These are phyloP conservation scores for Xestobium rufovillosum DNA, from an alignment of 2,888 invertebrate species.

Conservation along the genomic window DNA sequence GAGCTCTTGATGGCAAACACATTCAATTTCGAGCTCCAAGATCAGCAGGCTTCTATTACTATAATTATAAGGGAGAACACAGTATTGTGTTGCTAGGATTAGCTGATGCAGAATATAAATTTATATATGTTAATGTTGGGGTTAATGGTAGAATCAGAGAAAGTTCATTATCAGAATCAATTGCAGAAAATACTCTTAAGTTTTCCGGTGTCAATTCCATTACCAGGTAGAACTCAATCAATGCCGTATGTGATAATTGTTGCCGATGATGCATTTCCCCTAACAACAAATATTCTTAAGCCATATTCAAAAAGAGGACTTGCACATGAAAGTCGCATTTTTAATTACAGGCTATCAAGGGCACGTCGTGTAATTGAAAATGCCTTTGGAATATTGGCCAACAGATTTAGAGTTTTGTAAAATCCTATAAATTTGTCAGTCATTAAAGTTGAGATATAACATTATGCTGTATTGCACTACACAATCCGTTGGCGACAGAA, in stretches of 20 bases:
- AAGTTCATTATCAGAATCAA: conserved; percentile 7
- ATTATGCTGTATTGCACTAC: conserved; percentile 8
- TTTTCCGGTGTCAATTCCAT: conserved; percentile 7
- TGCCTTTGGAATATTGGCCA: conserved; percentile 12
- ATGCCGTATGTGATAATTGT: conserved; percentile 14
- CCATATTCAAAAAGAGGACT: conserved; percentile 10
- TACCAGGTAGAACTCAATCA: conserved; percentile 7
- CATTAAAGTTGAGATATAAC: conserved; percentile 11
- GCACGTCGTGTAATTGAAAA: conserved; percentile 8
- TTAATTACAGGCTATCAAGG: conserved; percentile 14
- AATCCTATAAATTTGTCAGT: conserved; percentile 10
- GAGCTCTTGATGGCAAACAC: conserved; percentile 18
- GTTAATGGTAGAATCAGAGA: conserved; percentile 14
- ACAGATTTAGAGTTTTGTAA: conserved; percentile 9
- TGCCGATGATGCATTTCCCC: conserved; percentile 14
- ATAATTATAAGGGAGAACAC: conserved; percentile 19
- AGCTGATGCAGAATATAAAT: conserved; percentile 14
- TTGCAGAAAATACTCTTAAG: conserved; percentile 12
- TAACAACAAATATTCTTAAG: conserved; percentile 9
- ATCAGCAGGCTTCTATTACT: conserved; percentile 18
- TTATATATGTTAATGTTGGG: conserved; percentile 14
- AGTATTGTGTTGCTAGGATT: conserved; percentile 12
- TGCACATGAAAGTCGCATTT: conserved; percentile 7
- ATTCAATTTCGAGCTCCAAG: conserved; percentile 19
- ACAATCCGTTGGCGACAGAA: conserved; percentile 12